phyloP scores from a whole-genome alignment of 1,140 invertebrate species.

The Drosophila obscura region DNA sequence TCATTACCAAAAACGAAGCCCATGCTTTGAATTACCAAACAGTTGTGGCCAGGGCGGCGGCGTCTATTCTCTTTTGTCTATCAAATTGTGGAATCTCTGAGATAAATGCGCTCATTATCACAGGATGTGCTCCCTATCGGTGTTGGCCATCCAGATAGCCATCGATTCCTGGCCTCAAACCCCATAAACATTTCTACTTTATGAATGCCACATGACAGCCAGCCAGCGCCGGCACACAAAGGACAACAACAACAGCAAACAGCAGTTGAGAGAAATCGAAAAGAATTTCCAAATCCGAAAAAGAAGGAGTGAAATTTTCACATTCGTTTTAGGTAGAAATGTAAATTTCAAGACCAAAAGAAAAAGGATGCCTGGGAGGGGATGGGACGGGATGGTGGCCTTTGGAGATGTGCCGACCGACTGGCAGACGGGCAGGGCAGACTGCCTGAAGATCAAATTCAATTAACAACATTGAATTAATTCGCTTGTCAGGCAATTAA shows the following conservation, averaged over 20 bases:
- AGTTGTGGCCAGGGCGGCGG: constrained; percentile 25
- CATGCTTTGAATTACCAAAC: constrained; percentile 13
- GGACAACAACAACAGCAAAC: constrained; percentile 64
- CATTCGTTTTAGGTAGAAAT: constrained; percentile 57
- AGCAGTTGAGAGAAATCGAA: constrained; percentile 27
- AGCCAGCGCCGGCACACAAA: neutral
- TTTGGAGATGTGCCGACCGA: constrained; percentile 49
- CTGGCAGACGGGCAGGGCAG: constrained; percentile 34
- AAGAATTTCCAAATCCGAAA: neutral
- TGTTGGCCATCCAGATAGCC: constrained; percentile 67
- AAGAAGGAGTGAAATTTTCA: constrained; percentile 25
- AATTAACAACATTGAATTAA: constrained; percentile 83
- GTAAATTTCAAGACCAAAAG: constrained; percentile 47
- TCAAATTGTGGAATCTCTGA: constrained; percentile 45
- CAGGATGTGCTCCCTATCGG: constrained; percentile 79
- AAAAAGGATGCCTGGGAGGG: constrained; percentile 27
- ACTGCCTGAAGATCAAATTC: constrained; percentile 75
- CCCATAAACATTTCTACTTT: constrained; percentile 75
- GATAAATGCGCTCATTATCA: constrained; percentile 82
- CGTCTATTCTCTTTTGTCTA: constrained; percentile 50
- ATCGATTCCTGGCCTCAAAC: constrained; percentile 17
- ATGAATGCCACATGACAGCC: constrained; percentile 69
- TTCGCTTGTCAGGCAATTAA: constrained; percentile 83
- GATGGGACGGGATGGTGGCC: constrained; percentile 7
- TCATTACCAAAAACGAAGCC: neutral